Conservation (phyloP, 2,113 vertebrate species). For the Astur gentilis region DNA sequence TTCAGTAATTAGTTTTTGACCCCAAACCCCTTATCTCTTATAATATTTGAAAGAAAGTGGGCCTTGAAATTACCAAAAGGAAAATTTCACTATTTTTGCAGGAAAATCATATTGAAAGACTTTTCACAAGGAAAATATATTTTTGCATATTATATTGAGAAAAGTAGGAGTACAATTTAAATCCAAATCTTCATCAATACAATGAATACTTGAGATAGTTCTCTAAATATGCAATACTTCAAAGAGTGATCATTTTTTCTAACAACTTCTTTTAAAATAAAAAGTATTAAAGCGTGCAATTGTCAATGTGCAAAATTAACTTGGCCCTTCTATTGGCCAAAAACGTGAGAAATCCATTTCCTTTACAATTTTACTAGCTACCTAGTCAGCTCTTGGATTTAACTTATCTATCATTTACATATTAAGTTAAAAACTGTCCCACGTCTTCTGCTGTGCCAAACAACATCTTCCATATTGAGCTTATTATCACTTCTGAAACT, state of each 20-base stretch:
- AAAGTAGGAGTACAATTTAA: not conserved
- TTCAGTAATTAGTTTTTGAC: not conserved
- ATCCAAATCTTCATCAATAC: not conserved
- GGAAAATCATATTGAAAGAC: not conserved
- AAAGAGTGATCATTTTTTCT: not conserved
- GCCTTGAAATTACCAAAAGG: not conserved
- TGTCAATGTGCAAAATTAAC: not conserved
- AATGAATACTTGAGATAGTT: not conserved
- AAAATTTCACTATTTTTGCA: not conserved
- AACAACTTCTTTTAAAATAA: not conserved
- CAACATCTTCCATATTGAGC: conserved; percentile 8
- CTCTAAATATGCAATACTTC: not conserved
- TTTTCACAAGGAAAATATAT: not conserved
- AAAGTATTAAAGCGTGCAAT: not conserved
- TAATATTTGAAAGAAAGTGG: not conserved
- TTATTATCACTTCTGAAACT: conserved; percentile 23
- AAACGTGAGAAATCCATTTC: not conserved
- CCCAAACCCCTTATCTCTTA: not conserved
- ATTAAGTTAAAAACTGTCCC: not conserved
- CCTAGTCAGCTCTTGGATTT: not conserved
- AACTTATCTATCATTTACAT: not conserved
- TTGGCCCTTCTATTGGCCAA: not conserved
- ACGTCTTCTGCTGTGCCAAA: conserved; percentile 12
- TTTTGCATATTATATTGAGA: not conserved
- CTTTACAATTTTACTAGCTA: not conserved